These are phyloP conservation scores for Cavia aperea DNA, from an alignment of 2,113 vertebrate species.

Conservation along the genomic window DNA sequence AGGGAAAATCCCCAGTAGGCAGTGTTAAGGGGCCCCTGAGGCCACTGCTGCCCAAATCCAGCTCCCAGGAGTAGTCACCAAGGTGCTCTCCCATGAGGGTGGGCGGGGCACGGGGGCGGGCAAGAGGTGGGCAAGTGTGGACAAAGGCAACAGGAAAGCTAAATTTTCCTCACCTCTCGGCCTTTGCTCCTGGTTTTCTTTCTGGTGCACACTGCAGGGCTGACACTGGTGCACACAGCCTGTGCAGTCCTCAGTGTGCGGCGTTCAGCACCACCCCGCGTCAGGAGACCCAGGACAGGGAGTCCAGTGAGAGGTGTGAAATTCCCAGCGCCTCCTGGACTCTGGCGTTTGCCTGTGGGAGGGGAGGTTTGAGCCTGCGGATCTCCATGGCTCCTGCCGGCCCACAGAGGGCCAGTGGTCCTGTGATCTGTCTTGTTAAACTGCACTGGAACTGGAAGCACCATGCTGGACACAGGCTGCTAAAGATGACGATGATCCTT, in stretches of 20 bases:
- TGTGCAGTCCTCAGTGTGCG: no score
- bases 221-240: neutral
- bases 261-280: rapidly evolving
- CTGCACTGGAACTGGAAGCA: neutral
- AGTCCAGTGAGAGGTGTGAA: neutral
- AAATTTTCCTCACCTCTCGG: no score
- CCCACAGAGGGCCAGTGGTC: neutral
- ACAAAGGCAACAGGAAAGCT: neutral
- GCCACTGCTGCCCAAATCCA: rapidly evolving
- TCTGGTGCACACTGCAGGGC: no score
- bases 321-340: neutral
- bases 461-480: neutral
- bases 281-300: neutral
- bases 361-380: neutral
- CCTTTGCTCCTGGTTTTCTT: neutral
- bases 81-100: rapidly evolving
- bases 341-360: neutral
- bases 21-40: neutral
- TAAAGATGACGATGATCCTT: neutral
- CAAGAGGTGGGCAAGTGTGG: no score
- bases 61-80: neutral
- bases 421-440: neutral
- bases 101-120: no score
- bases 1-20: neutral
- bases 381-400: neutral